Conservation (phyloP, 2,797 vertebrate species). For the Coendou prehensilis region DNA sequence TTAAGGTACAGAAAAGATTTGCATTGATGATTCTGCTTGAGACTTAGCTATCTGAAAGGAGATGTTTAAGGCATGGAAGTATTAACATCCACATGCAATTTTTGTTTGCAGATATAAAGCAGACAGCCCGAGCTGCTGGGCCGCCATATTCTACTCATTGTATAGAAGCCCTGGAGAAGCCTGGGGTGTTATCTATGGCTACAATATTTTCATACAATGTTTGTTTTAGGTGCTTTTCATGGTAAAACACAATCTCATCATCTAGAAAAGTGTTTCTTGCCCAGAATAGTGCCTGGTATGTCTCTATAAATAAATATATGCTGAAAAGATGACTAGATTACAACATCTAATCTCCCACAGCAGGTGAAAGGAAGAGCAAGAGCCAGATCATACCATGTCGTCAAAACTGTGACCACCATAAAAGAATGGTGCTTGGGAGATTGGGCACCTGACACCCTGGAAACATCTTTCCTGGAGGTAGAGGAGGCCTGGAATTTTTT, state of each 20-base stretch:
- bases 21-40: neutral
- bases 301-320: neutral
- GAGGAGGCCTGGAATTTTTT: no score
- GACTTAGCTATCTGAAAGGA: neutral
- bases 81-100: neutral
- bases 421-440: neutral
- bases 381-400: no score
- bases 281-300: neutral
- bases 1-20: neutral
- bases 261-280: neutral
- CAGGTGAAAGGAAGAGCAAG: neutral
- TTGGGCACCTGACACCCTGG: accelerated
- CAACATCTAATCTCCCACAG: neutral
- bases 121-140: neutral
- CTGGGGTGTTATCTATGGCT: neutral
- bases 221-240: neutral
- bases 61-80: neutral
- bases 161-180: neutral
- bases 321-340: neutral
- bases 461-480: accelerated
- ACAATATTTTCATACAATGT: neutral
- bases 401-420: no score
- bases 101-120: neutral
- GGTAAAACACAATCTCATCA: neutral
- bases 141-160: neutral